Percentiles rank a stretch among this genome's conserved stretches.
phyloP scores from a whole-genome alignment of 2,797 vertebrate species.

The Trachurus trachurus region DNA sequence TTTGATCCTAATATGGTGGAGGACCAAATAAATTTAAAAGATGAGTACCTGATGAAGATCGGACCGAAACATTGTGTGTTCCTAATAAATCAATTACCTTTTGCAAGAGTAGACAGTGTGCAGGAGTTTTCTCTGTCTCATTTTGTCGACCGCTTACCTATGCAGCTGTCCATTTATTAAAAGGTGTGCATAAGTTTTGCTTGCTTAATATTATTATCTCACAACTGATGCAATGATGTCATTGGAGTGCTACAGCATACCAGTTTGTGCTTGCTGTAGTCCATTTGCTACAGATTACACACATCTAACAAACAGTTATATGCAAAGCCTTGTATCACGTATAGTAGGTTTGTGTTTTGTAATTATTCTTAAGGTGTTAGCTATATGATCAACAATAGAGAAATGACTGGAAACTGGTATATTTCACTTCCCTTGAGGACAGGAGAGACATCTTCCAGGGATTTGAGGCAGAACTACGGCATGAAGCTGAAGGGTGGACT shows the following conservation, averaged over 20 bases:
- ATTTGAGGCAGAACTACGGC: neutral
- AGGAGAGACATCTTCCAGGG: neutral
- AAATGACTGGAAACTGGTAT: no score
- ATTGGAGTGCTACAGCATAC: neutral
- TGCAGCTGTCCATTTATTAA: no score
- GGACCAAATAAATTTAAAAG: no score
- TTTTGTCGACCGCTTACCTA: no score
- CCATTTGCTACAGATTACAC: neutral
- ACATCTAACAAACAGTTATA: neutral
- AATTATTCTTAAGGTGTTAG: neutral
- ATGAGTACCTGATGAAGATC: no score
- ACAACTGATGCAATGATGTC: neutral
- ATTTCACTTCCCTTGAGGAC: neutral
- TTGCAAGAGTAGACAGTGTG: no score
- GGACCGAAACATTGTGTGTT: no score
- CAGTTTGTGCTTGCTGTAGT: neutral
- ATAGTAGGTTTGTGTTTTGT: neutral
- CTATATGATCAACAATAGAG: neutral
- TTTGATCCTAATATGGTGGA: neutral
- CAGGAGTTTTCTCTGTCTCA: no score
- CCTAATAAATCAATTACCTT: no score
- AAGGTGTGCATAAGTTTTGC: no score
- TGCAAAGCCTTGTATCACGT: neutral
- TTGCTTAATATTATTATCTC: no score
- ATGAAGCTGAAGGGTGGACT: neutral